Evolutionary conservation across 92 coral and sea anemone genomes (phyloP), one percentile per base, ranked within the genome.

Genomic region (Phymanthus crucifer): DNA sequence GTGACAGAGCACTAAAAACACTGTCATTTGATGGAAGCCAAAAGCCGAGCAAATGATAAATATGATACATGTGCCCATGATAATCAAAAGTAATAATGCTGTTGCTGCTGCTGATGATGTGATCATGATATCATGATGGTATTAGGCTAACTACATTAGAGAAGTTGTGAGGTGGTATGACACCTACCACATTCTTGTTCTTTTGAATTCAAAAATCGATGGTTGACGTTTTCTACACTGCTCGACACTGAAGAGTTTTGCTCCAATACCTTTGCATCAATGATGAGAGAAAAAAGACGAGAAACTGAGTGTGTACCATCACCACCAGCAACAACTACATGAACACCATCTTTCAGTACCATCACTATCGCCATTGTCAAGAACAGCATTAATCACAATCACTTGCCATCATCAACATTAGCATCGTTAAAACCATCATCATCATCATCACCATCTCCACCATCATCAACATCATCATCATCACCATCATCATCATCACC

Each of bases 221-320:
- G 26, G 34, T 71, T 77, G 6, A 69, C 58, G 36, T 64, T 48
- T 26, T 64, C 72, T 35, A 61, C 31, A 17, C 70, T 54, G 19
- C 6, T 57, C 1, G 70, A 77, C 3, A 77, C 81, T 37, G 81
- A 77, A 38, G 50, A 75, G 6, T 50, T 77, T 77, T 77, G 81
- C 29, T 77, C 72, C 2, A 77, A 7, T 17, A 79, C 83, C 83
- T 79, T n/a, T 18, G 35, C 21, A n/a, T n/a, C 33, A 33, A 5
- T 6, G 48, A 43, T 14, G 14, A 43, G 10, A 38, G 43, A 38
- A 38, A 6, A 4, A 10, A 43, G 18, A 43, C 14, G 48, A 10
- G 48, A 43, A 43, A 38, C 43, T 38, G 43, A 10, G 43, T n/a
- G 10, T 38, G 43, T 38, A 38, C 43, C 43, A 38, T 1, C 43